phyloP scores from a whole-genome alignment of 1,140 invertebrate species.

The Drosophila miranda region DNA sequence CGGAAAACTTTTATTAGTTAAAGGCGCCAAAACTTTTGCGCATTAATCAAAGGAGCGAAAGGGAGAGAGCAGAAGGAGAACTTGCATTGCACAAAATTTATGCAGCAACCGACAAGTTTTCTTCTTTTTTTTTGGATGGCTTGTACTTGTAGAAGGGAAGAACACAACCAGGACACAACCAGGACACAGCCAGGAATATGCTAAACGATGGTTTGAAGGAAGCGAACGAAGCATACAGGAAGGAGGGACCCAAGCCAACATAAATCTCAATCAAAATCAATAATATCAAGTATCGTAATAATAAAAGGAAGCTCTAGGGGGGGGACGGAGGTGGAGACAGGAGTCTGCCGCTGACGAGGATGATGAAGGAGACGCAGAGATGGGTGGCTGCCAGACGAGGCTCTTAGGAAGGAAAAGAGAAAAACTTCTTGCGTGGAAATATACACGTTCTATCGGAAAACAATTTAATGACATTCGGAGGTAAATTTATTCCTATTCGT shows the following conservation, averaged over 20 bases:
- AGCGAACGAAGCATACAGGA: neutral
- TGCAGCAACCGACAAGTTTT: constrained; percentile 36
- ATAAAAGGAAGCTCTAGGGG: constrained; percentile 63
- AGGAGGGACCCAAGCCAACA: constrained; percentile 24
- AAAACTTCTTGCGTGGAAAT: constrained; percentile 71
- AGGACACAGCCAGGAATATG: constrained; percentile 36
- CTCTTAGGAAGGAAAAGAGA: constrained; percentile 16
- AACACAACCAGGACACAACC: neutral
- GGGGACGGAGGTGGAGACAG: neutral
- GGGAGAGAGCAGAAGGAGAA: constrained; percentile 1
- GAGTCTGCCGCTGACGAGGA: constrained; percentile 24
- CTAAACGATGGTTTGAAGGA: constrained; percentile 45
- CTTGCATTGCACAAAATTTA: constrained; percentile 53
- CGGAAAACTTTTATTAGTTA: constrained; percentile 66
- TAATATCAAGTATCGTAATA: constrained; percentile 79
- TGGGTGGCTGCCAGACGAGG: constrained; percentile 6
- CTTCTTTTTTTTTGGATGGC: too few relatives aligned
- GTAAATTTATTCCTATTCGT: constrained; percentile 82
- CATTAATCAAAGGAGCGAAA: constrained; percentile 53
- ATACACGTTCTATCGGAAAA: constrained; percentile 82
- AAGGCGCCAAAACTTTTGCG: constrained; percentile 57
- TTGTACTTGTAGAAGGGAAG: neutral
- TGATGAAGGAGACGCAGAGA: neutral
- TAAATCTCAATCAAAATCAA: constrained; percentile 81
- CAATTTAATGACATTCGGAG: constrained; percentile 82